phyloP scores from a whole-genome alignment of 2,113 vertebrate species.

The Daphoenositta chrysoptera region DNA sequence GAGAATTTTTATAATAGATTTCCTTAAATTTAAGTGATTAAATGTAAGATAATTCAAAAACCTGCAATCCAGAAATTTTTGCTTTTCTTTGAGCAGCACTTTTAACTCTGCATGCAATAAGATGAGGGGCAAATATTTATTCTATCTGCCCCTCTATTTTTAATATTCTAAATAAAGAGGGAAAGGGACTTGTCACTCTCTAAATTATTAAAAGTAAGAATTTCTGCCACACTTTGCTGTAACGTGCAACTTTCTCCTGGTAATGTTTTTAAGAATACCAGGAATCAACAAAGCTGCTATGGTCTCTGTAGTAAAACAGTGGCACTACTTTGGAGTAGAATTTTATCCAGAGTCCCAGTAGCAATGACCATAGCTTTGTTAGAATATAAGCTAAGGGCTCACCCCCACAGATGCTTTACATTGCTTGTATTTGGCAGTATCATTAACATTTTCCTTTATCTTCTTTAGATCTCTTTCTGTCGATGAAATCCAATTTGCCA shows the following conservation, averaged over 20 bases:
- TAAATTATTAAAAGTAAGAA: not conserved
- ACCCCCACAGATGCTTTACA: conserved; percentile 78
- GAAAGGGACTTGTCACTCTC: not conserved
- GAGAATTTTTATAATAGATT: not conserved
- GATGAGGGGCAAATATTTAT: not conserved
- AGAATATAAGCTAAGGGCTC: conserved; percentile 1
- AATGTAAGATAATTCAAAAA: not conserved
- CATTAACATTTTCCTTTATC: conserved; percentile 68
- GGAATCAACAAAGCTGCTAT: not conserved
- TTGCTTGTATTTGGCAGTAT: conserved; percentile 75
- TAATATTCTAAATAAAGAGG: not conserved
- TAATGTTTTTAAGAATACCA: not conserved
- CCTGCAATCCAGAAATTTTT: not conserved
- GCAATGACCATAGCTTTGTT: not conserved
- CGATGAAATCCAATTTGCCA: conserved; percentile 83
- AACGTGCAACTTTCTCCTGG: not conserved
- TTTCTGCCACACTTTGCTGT: not conserved
- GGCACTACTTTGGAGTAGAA: not conserved
- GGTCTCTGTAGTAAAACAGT: not conserved
- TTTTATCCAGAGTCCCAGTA: not conserved
- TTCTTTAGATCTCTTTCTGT: conserved; percentile 78
- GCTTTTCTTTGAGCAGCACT: not conserved
- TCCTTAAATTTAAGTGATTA: not conserved
- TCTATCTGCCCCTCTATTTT: not conserved
- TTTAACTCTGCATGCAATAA: not conserved